These are phyloP conservation scores for Zaprionus nigranus DNA, from an alignment of 1,140 invertebrate genomes.

Conservation along the genomic window DNA sequence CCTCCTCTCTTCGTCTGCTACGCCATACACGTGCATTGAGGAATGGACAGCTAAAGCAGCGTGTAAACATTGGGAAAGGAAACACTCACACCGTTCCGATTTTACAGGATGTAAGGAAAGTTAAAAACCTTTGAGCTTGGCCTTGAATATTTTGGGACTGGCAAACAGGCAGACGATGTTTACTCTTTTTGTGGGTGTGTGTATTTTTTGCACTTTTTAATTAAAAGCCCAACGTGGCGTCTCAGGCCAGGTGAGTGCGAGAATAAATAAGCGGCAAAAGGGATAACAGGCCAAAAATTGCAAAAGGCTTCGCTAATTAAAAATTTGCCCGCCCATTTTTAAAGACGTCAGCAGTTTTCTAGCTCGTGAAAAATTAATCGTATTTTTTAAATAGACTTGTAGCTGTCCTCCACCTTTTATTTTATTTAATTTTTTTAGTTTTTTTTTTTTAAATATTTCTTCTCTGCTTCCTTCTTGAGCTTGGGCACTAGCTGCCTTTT, in stretches of 20 bases:
- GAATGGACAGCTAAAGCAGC: neutral
- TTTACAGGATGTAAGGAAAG: conserved; percentile 23
- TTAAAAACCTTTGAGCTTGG: conserved; percentile 17
- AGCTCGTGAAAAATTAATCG: conserved; percentile 64
- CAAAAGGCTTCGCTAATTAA: conserved; percentile 66
- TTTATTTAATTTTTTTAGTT: conserved; percentile 1
- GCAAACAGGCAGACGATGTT: conserved; percentile 45
- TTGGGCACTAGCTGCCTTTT: conserved; percentile 1
- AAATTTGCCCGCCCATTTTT: conserved; percentile 61
- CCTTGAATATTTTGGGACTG: conserved; percentile 29
- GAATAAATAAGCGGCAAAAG: conserved; percentile 2
- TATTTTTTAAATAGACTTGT: conserved; percentile 72
- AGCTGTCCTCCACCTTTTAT: conserved; percentile 15
- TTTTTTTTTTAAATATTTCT: conserved; percentile 19
- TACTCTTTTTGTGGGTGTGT: conserved; percentile 30
- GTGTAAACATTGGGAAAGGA: conserved; percentile 4
- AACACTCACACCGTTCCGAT: conserved; percentile 1
- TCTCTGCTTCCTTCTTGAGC: conserved; percentile 14
- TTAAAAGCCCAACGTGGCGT: conserved; percentile 58
- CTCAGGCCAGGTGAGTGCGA: conserved; percentile 29
- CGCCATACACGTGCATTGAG: conserved; percentile 11
- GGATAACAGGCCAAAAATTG: conserved; percentile 36
- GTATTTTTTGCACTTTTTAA: conserved; percentile 69
- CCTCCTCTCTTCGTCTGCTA: neutral
- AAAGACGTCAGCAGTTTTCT: conserved; percentile 35